Conservation (phyloP, 2,797 vertebrate species). For the Leucoraja ocellata region DNA sequence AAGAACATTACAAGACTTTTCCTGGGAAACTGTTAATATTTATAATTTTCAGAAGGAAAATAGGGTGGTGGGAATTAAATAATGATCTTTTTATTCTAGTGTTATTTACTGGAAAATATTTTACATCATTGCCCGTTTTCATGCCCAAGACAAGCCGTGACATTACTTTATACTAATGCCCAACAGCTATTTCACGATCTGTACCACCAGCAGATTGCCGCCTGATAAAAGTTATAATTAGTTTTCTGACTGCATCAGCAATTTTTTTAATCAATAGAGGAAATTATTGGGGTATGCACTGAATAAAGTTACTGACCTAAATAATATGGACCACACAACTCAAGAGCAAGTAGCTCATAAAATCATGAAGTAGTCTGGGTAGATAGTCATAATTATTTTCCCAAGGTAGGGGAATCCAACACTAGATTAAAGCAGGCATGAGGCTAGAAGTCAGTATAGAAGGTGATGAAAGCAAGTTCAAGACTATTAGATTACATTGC, state of each 20-base stretch:
- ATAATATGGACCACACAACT: not conserved
- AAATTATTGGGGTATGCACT: not conserved
- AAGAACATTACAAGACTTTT: not conserved
- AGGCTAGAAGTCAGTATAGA: no score
- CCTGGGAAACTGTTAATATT: not conserved
- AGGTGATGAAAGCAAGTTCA: no score
- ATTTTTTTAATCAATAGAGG: not conserved
- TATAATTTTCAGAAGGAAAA: constrained; percentile 40
- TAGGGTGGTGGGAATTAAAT: not conserved
- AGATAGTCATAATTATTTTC: no score
- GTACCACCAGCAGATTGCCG: not conserved
- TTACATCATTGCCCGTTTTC: not conserved
- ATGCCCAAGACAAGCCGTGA: not conserved
- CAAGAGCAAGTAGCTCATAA: not conserved
- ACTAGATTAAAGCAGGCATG: no score
- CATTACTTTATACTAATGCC: not conserved
- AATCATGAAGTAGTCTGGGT: no score
- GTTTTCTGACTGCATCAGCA: not conserved
- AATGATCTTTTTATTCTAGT: constrained; percentile 22
- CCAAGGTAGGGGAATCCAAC: no score
- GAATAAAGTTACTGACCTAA: not conserved
- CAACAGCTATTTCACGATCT: not conserved
- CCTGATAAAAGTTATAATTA: not conserved
- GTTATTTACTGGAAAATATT: not conserved
- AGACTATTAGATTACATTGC: no score